phyloP scores from a whole-genome alignment of 2,888 invertebrate species.

The Parnassius apollo region DNA sequence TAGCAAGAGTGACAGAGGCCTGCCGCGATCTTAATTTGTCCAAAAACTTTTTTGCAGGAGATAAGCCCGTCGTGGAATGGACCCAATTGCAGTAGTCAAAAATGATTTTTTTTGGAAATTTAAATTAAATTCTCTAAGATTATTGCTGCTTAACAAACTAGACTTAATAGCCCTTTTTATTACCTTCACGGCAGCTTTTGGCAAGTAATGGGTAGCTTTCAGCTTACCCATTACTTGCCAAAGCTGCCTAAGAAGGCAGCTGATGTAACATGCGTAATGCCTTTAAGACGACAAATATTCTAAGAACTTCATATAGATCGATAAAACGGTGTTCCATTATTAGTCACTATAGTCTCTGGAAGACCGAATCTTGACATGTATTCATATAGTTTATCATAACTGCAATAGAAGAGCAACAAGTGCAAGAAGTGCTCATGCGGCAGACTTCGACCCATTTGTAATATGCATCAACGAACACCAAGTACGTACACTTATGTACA shows the following conservation, averaged over 20 bases:
- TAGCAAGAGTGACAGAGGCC: too few relatives aligned
- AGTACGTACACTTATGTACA: too few relatives aligned
- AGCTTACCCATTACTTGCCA: constrained; percentile 31
- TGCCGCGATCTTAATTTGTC: constrained; percentile 21
- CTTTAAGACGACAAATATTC: constrained; percentile 28
- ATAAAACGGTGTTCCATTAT: constrained; percentile 28
- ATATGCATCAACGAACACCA: too few relatives aligned
- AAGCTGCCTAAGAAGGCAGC: constrained; percentile 31
- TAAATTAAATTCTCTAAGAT: constrained; percentile 13
- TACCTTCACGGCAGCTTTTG: constrained; percentile 34
- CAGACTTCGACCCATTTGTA: background rate
- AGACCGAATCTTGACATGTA: constrained; percentile 20
- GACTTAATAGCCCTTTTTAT: constrained; percentile 31
- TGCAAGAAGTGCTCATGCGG: background rate
- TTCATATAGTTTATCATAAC: constrained; percentile 25
- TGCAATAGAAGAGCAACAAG: background rate
- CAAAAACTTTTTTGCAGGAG: constrained; percentile 22
- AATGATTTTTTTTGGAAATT: constrained; percentile 1
- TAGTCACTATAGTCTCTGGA: constrained; percentile 20
- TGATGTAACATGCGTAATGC: constrained; percentile 28
- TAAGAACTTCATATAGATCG: constrained; percentile 25
- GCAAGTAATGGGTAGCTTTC: too few relatives aligned
- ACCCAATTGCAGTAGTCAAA: constrained; percentile 29
- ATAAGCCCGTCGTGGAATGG: constrained; percentile 18
- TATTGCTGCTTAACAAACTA: constrained; percentile 11